Conservation (phyloP, 2,888 invertebrate species). For the Epirrita christyi region DNA sequence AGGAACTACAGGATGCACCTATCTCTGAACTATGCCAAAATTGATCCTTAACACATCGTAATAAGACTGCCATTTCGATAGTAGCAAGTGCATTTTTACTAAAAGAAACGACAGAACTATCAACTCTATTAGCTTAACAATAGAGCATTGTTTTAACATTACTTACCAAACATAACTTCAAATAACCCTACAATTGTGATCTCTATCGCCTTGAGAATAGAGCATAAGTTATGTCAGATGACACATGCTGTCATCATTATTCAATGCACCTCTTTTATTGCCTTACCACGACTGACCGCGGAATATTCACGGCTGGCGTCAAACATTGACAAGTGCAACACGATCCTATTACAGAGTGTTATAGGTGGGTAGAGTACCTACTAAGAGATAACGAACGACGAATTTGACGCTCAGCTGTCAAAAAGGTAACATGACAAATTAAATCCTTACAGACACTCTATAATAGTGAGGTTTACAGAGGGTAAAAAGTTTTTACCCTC, state of each 20-base stretch:
- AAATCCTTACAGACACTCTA: too few species aligned
- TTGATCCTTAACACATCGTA: conserved; percentile 4
- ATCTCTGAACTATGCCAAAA: not conserved
- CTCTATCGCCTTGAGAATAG: conserved; percentile 9
- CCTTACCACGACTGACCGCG: conserved; percentile 23
- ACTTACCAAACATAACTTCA: conserved; percentile 8
- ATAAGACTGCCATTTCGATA: not conserved
- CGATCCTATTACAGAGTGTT: conserved; percentile 16
- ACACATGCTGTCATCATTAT: conserved; percentile 49
- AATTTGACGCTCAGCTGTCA: too few species aligned
- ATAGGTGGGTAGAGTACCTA: not conserved
- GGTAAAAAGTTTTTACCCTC: too few species aligned
- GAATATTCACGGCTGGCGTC: conserved; percentile 20
- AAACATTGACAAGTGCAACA: conserved; percentile 21
- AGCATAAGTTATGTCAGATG: conserved; percentile 7
- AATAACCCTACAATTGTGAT: not conserved
- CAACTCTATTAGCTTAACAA: conserved; percentile 13
- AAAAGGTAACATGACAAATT: too few species aligned
- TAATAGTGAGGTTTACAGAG: too few species aligned
- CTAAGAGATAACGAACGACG: too few species aligned
- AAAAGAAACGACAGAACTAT: conserved; percentile 4
- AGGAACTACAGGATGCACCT: conserved; percentile 6
- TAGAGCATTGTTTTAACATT: conserved; percentile 21
- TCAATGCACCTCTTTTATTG: conserved; percentile 35
- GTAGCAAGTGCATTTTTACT: conserved; percentile 7